Conservation (phyloP, 2,113 vertebrate genomes). For the Thunnus thynnus region DNA sequence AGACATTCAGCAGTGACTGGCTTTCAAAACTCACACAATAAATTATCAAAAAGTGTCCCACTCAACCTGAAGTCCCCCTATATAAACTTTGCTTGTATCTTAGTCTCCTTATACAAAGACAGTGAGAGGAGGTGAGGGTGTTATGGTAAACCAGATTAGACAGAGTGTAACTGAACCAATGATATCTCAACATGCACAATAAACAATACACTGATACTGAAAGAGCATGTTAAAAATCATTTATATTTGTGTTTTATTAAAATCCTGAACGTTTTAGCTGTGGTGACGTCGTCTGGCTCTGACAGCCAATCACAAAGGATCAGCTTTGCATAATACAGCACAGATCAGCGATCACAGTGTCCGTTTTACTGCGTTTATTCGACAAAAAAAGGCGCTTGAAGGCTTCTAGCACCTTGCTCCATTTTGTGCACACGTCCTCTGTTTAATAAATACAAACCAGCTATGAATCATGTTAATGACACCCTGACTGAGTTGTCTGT, state of each 20-base stretch:
- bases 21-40: too few species aligned
- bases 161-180: too few species aligned
- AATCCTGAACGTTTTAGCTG: neutral
- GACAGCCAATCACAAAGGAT: conserved; percentile 65
- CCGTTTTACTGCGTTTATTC: neutral
- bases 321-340: conserved; percentile 36
- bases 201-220: neutral
- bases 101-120: too few species aligned
- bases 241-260: neutral
- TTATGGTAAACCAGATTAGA: neutral
- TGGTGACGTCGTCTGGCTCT: neutral
- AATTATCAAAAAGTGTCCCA: too few species aligned
- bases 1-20: too few species aligned
- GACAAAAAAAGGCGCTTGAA: accelerated
- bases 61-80: too few species aligned
- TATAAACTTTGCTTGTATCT: too few species aligned
- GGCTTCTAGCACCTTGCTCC: accelerated
- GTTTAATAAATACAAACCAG: accelerated
- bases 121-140: too few species aligned
- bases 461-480: accelerated
- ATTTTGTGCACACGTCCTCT: accelerated
- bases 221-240: too few species aligned
- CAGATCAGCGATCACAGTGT: accelerated
- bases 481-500: neutral
- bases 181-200: neutral